Evolutionary conservation across 2,888 invertebrate species (phyloP).

Genomic region (Erannis defoliaria): DNA sequence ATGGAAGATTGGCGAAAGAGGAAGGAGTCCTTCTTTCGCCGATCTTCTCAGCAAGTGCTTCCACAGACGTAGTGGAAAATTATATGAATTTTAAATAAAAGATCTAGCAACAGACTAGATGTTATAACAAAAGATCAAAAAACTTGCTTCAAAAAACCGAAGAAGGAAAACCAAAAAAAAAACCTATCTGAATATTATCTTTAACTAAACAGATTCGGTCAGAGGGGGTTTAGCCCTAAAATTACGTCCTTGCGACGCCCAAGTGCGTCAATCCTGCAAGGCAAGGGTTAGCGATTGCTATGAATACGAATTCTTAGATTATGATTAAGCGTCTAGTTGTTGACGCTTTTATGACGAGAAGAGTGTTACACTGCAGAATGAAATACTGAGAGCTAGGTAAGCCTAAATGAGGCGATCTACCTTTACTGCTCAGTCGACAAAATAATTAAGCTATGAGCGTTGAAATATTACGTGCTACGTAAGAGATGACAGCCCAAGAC

Average conservation of each 20-base stretch:
- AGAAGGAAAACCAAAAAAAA: too few species aligned
- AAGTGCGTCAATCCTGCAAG: constrained; percentile 23
- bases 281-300: constrained; percentile 39
- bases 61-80: too few species aligned
- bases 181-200: too few species aligned
- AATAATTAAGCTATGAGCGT: neutral
- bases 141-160: neutral
- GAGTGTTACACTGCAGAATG: constrained; percentile 3
- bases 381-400: constrained; percentile 1
- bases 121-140: too few species aligned
- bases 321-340: constrained; percentile 23
- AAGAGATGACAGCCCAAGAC: neutral
- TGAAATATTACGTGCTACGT: neutral
- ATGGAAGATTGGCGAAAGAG: too few species aligned
- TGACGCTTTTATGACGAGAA: constrained; percentile 23
- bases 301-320: constrained; percentile 42
- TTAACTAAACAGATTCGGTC: neutral
- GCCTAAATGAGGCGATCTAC: neutral
- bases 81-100: too few species aligned
- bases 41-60: too few species aligned
- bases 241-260: constrained; percentile 7
- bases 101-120: too few species aligned
- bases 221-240: neutral
- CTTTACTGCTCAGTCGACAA: neutral
- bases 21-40: too few species aligned